These are phyloP conservation scores for Drosophila nigricruria DNA, from an alignment of 2,888 invertebrate species.

Conservation along the genomic window DNA sequence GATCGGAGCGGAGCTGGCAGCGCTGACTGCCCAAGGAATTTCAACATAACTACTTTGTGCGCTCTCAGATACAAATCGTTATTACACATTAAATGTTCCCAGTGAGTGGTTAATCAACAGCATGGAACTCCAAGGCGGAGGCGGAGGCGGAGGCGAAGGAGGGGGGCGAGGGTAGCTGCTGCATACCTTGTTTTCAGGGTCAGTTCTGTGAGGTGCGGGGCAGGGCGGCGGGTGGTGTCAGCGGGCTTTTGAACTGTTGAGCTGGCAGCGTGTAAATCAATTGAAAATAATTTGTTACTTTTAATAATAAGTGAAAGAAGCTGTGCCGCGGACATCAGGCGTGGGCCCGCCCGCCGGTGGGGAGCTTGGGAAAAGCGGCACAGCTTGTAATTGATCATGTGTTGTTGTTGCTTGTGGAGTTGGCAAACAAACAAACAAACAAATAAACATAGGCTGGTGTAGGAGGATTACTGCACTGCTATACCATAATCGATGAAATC, in stretches of 20 bases:
- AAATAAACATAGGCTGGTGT: slow-evolving; percentile 51
- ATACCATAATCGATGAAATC: slow-evolving; percentile 84
- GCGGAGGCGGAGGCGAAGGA: background rate
- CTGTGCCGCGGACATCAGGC: slow-evolving; percentile 59
- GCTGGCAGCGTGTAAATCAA: slow-evolving; percentile 82
- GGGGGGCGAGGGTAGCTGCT: background rate
- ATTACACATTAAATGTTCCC: slow-evolving; percentile 84
- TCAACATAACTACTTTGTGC: slow-evolving; percentile 83
- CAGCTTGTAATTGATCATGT: slow-evolving; percentile 78
- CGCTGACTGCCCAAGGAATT: slow-evolving; percentile 76
- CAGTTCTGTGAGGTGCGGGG: background rate
- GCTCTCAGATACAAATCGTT: slow-evolving; percentile 83
- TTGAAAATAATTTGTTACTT: slow-evolving; percentile 84
- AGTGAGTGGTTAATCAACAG: slow-evolving; percentile 83
- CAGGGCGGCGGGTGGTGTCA: background rate
- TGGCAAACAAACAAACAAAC: slow-evolving; percentile 63
- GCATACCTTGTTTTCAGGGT: slow-evolving; percentile 14
- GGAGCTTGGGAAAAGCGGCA: slow-evolving; percentile 52
- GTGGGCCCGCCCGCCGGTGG: slow-evolving; percentile 34
- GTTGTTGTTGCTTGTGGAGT: slow-evolving; percentile 53
- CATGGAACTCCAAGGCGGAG: background rate
- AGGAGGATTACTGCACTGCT: slow-evolving; percentile 55
- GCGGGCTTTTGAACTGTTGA: slow-evolving; percentile 57
- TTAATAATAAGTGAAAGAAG: slow-evolving; percentile 82
- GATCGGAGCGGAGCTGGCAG: slow-evolving; percentile 58